Evolutionary conservation across 2,797 vertebrate species (phyloP).

Genomic region (Chloroceryle amazona): DNA sequence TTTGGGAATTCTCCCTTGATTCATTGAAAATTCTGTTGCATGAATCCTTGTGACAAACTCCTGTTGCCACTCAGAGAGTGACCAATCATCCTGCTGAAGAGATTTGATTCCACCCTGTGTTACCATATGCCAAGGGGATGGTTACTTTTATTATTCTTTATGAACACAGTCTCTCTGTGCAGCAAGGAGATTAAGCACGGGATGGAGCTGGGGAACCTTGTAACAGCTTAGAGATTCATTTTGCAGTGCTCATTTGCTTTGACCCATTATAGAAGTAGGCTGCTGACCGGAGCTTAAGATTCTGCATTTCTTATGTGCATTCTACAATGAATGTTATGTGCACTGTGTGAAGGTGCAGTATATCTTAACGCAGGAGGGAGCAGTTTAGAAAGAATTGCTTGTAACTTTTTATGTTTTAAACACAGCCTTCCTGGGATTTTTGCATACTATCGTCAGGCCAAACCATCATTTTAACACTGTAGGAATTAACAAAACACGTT

Average conservation of each 20-base stretch:
- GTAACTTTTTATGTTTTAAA: conserved; percentile 1
- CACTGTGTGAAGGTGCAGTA: background rate
- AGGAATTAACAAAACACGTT: background rate
- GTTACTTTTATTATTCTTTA: background rate
- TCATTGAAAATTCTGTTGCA: background rate
- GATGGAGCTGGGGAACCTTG: background rate
- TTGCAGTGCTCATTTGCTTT: background rate
- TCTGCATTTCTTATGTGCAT: background rate
- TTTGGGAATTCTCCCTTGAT: background rate
- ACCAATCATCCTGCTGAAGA: background rate
- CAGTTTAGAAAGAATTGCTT: background rate
- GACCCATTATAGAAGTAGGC: background rate
- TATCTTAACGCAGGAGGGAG: background rate
- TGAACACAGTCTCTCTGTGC: background rate
- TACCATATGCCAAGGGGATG: background rate
- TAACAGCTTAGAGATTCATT: background rate
- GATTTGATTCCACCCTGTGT: background rate
- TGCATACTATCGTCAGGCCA: background rate
- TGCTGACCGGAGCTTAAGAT: background rate
- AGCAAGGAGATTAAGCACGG: background rate
- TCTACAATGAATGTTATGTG: background rate
- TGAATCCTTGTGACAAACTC: background rate
- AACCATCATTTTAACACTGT: background rate
- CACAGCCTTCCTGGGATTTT: background rate
- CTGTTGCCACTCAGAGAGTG: background rate